Base-by-base conservation (phyloP, 2,113 vertebrate genomes). In the Engystomops pustulosus region DNA sequence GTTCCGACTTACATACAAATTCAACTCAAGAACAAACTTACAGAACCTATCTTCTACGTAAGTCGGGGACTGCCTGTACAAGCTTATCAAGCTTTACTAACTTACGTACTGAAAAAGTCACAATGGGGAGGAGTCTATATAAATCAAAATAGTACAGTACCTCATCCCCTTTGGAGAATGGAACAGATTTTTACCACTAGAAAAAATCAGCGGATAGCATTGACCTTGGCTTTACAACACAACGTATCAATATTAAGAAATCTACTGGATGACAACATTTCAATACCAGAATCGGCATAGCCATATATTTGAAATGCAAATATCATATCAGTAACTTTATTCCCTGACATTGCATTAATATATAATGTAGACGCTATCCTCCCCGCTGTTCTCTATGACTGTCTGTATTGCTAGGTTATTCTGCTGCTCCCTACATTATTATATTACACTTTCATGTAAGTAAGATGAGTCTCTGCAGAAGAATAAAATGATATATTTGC, bases 321-420 rank as follows among this genome's bases (percentile, higher is more conserved):
- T 74, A 18, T 72, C n/a, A 12, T 7, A 62, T 58, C 76, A 41
- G 53, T 44, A 62, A 44, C 23, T 3, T 36, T 41, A 62, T 60
- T 60, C 32, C 20, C 32, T 1, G 20, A 41, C 49, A 41, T 36
- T 58, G 8, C 30, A 38, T 58, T 23, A 12, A 78, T 78, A 58
- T 55, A 55, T 60, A 62, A 79, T 62, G 60, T 79, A 79, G 41
- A 49, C 17, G 49, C n/a, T 79, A 25, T 62, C 23, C 55, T 60
- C 34, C 55, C 2, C 51, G 36, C 11, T 1, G 14, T 62, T 15
- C 55, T 62, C 15, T 67, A 36, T 36, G 53, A 3, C 23, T 27
- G 60, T 36, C 51, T n/a, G 55, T 44, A 79, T 44, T 27, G 53
- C 34, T 60, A 17, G 51, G 34, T 14, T 78, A 41, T 60, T 78